Evolutionary conservation across 2,797 vertebrate species (phyloP).

Genomic region (Ibycter americanus): DNA sequence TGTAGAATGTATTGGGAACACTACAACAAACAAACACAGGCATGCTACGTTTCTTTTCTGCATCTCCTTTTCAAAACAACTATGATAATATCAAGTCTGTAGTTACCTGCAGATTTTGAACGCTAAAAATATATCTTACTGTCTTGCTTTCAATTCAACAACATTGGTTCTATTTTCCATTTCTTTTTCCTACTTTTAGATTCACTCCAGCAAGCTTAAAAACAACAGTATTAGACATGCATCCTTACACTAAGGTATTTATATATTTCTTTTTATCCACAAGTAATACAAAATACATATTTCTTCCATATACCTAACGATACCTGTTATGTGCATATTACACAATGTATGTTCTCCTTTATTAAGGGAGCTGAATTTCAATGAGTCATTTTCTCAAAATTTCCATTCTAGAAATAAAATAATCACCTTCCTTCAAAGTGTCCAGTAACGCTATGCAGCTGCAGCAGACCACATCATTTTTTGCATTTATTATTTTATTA

Average conservation of each 20-base stretch:
- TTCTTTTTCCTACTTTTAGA: neutral
- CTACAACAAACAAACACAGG: neutral
- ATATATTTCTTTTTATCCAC: neutral
- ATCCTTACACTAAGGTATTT: neutral
- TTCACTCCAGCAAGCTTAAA: neutral
- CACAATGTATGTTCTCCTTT: neutral
- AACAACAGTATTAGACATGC: neutral
- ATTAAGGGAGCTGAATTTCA: neutral
- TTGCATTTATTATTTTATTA: neutral
- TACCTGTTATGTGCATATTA: neutral
- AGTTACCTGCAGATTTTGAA: neutral
- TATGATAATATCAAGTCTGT: neutral
- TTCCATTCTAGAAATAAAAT: neutral
- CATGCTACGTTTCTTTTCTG: neutral
- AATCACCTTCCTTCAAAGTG: neutral
- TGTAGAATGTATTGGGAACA: neutral
- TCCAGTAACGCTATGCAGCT: neutral
- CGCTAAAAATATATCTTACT: neutral
- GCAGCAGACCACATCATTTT: neutral
- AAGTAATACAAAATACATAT: neutral
- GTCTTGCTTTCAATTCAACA: neutral
- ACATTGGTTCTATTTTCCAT: neutral
- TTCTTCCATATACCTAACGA: neutral
- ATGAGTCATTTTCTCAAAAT: neutral
- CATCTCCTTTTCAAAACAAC: neutral